Base-by-base conservation (phyloP, 2,797 vertebrate genomes). In the Melanotaenia nigrans region DNA sequence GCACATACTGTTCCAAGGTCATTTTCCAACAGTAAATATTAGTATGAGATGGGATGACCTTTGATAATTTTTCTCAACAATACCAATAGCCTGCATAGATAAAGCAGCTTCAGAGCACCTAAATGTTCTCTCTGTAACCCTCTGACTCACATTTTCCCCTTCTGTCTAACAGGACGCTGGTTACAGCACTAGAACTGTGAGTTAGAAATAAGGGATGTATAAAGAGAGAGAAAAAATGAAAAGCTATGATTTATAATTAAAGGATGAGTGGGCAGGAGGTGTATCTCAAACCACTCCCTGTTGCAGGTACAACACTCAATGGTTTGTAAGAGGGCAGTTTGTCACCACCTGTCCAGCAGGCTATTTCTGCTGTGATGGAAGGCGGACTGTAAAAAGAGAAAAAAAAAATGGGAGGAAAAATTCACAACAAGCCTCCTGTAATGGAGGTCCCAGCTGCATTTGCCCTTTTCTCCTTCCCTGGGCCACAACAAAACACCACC, bases 261-360 rank as follows among this genome's bases (percentile, higher is more conserved):
- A 73, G 51, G 68, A 75, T 55, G 54, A 66, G 71, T 64, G 70
- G 54, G 73, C 20, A 18, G 22, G 65, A 65, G 65, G 62, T 16
- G 20, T 79, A 78, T 77, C 63, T 87, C 68, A 77, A 80, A 67
- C 63, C 64, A 71, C 51, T 75, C 53, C 47, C 80, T 51, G 55
- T 64, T 81, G 67, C 66, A 85, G 86, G 84, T 85, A 79, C 75
- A 77, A 66, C 53, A 65, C 62, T 70, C 63, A 79, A 77, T 69
- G 74, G 82, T 75, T 63, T 65, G 70, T 78, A 78, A 71, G 67
- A 76, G 78, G 70, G 71, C 77, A 70, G 82, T 92, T 90, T 89
- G 79, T 93, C 87, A 91, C 79, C 2, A 13, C 73, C 77, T 86
- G 79, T 88, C 89, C 57, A 14, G 60, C 60, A 56, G 78, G 78